Conservation (phyloP, 2,797 vertebrate species). For the Sebastes ruberrimus region DNA sequence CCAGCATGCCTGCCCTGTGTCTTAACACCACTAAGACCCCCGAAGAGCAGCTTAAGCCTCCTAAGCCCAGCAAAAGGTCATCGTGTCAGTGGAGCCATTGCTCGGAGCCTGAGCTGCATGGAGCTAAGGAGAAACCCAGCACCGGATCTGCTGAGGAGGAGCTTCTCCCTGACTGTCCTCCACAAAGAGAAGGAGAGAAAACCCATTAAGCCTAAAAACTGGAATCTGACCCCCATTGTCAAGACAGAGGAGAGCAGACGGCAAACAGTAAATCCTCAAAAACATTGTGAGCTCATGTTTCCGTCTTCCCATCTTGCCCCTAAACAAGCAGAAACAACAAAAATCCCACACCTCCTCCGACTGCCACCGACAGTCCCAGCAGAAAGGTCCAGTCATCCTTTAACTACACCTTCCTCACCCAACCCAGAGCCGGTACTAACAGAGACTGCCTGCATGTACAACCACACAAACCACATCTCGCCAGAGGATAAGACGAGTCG, state of each 20-base stretch:
- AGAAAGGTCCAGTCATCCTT: conserved; percentile 80
- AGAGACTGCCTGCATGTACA: conserved; percentile 47
- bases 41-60: conserved; percentile 19
- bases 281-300: background rate
- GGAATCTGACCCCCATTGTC: background rate
- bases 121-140: conserved; percentile 70
- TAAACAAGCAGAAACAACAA: conserved; percentile 49
- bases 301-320: background rate
- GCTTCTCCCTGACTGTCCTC: conserved; percentile 84
- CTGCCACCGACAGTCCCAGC: conserved; percentile 78
- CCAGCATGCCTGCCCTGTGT: conserved; percentile 31
- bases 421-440: conserved; percentile 62
- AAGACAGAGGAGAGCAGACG: background rate
- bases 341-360: conserved; percentile 60
- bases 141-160: conserved; percentile 73
- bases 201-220: conserved; percentile 3
- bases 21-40: conserved; percentile 6
- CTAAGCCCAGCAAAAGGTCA: conserved; percentile 42
- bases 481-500: conserved; percentile 13
- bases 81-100: conserved; percentile 52
- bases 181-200: conserved; percentile 65
- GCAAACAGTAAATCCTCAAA: background rate
- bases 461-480: conserved; percentile 43
- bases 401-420: conserved; percentile 53
- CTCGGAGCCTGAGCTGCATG: conserved; percentile 84